These are phyloP conservation scores for Phataginus tricuspis DNA, from an alignment of 2,797 vertebrate genomes.

Conservation along the genomic window DNA sequence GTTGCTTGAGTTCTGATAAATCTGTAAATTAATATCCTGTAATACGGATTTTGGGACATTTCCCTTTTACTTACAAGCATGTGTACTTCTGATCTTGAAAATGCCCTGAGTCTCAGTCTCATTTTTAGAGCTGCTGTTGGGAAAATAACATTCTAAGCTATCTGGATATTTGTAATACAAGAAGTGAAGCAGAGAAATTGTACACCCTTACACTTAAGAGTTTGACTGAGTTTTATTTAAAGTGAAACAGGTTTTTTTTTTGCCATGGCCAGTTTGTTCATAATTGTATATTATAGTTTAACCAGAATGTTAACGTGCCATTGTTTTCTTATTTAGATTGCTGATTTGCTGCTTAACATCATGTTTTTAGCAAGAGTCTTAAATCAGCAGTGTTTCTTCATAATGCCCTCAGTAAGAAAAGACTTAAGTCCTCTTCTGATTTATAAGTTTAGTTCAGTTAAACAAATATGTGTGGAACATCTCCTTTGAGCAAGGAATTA, in stretches of 20 bases:
- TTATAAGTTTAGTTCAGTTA: neutral
- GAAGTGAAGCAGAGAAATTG: neutral
- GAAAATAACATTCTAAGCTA: neutral
- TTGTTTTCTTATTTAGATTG: slow-evolving; percentile 29
- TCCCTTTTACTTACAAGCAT: neutral
- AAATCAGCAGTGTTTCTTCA: slow-evolving; percentile 19
- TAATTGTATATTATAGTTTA: neutral
- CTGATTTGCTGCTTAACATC: neutral
- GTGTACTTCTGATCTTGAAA: neutral
- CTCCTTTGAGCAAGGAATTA: slow-evolving; percentile 10
- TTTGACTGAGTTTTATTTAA: slow-evolving; percentile 31
- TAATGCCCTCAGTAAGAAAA: slow-evolving; percentile 22
- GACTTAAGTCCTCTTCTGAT: slow-evolving; percentile 5
- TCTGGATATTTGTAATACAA: neutral
- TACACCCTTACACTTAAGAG: neutral
- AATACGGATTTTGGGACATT: neutral
- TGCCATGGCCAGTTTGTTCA: neutral
- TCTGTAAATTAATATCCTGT: neutral
- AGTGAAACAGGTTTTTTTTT: neutral
- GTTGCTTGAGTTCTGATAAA: slow-evolving; percentile 44
- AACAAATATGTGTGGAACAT: neutral
- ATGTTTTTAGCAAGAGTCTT: slow-evolving; percentile 16
- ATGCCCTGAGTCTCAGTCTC: neutral
- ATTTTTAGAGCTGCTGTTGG: slow-evolving; percentile 31
- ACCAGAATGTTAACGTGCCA: neutral